Evolutionary conservation across 2,113 vertebrate species (phyloP).

Genomic region (Zonotrichia leucophrys): DNA sequence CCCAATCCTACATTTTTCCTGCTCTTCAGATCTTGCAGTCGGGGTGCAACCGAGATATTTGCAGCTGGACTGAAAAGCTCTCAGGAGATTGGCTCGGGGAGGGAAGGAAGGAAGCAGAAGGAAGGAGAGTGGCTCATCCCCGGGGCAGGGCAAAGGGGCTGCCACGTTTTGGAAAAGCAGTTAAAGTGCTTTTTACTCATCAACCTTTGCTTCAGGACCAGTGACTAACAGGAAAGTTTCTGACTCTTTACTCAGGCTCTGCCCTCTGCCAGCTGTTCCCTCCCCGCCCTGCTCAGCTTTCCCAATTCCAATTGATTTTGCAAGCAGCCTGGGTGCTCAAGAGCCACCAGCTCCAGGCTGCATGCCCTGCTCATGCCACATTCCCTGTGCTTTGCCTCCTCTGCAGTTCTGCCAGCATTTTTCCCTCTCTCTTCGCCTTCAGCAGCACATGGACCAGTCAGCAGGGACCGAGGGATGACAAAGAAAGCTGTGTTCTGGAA

Average conservation of each 20-base stretch:
- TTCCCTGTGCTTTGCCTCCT: neutral
- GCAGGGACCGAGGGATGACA: neutral
- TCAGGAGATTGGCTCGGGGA: neutral
- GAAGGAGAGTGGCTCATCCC: neutral
- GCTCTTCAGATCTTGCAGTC: neutral
- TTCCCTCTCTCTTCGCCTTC: rapidly evolving
- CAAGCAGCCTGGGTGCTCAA: neutral
- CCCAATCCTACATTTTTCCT: neutral
- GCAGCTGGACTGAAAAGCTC: neutral
- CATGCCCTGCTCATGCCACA: neutral
- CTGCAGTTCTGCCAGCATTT: neutral
- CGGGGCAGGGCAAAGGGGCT: neutral
- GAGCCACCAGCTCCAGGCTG: neutral
- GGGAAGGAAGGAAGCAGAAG: neutral
- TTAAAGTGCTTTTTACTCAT: neutral
- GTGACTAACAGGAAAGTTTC: neutral
- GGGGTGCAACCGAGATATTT: neutral
- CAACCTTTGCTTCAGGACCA: neutral
- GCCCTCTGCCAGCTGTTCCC: neutral
- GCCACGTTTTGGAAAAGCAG: neutral
- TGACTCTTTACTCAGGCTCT: neutral
- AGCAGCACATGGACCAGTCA: neutral
- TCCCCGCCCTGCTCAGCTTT: neutral
- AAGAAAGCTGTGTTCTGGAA: neutral
- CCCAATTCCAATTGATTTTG: neutral